phyloP scores from a whole-genome alignment of 2,113 vertebrate genomes.

The Jaculus jaculus region DNA sequence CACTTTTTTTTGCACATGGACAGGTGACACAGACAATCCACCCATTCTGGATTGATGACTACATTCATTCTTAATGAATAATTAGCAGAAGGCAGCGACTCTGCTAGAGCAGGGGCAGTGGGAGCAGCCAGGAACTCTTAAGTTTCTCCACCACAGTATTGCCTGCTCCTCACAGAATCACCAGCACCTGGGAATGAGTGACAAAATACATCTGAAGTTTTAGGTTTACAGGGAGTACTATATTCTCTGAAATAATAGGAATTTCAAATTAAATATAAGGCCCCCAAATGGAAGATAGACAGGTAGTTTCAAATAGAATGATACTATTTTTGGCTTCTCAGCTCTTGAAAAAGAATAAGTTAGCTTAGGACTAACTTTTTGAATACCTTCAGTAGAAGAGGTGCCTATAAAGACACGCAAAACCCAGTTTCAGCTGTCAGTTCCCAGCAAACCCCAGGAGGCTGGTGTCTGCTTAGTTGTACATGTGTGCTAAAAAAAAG shows the following conservation, averaged over 20 bases:
- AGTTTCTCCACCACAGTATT: neutral
- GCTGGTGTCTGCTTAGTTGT: neutral
- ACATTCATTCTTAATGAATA: too few relatives aligned
- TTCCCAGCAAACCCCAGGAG: neutral
- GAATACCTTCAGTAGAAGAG: neutral
- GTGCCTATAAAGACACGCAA: neutral
- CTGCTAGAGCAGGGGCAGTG: neutral
- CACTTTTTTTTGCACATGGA: neutral
- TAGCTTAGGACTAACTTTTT: neutral
- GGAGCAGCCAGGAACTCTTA: neutral
- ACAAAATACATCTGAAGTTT: neutral
- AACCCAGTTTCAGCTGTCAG: neutral
- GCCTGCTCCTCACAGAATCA: too few relatives aligned
- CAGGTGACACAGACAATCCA: accelerated
- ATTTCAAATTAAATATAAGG: neutral
- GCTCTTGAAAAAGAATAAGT: neutral
- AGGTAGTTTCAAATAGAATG: neutral
- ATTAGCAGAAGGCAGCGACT: neutral
- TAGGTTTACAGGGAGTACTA: neutral
- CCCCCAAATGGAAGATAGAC: neutral
- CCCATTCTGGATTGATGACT: accelerated
- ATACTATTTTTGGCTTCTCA: neutral
- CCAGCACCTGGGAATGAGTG: neutral
- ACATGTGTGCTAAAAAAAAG: neutral
- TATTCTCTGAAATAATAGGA: neutral